Evolutionary conservation across 2,113 vertebrate species (phyloP).

Genomic region (Irena cyanogastra): DNA sequence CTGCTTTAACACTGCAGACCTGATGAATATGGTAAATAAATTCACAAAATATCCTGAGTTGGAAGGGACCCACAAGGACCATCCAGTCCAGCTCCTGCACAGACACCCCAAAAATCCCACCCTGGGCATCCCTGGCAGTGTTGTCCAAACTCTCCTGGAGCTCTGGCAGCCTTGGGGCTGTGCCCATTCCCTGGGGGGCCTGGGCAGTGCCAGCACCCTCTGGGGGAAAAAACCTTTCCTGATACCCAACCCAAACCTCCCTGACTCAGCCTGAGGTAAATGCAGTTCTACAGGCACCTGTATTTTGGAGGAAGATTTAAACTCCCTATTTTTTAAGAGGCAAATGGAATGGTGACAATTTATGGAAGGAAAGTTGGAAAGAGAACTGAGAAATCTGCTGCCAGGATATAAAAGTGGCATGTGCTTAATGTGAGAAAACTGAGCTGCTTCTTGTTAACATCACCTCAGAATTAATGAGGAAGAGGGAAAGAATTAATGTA

Average conservation of each 20-base stretch:
- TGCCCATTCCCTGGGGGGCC: neutral
- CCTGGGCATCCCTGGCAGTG: fast-evolving
- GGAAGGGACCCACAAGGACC: neutral
- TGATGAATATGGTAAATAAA: neutral
- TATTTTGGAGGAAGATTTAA: neutral
- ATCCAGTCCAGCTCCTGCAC: neutral
- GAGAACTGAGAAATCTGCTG: neutral
- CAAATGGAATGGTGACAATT: neutral
- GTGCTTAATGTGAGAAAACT: neutral
- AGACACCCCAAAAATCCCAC: neutral
- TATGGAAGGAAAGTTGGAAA: neutral
- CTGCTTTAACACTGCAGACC: neutral
- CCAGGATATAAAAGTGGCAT: neutral
- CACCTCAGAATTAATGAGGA: neutral
- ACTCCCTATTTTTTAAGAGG: neutral
- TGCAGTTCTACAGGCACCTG: neutral
- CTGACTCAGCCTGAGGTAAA: neutral
- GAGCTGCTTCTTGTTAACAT: neutral
- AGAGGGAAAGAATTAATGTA: neutral
- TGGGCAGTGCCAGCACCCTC: neutral
- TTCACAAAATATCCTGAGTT: fast-evolving
- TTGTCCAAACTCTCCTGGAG: neutral
- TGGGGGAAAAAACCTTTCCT: neutral
- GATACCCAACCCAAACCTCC: neutral
- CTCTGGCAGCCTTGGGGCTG: neutral